Conservation (phyloP, 2,888 invertebrate genomes). For the Auanema freiburgensis region DNA sequence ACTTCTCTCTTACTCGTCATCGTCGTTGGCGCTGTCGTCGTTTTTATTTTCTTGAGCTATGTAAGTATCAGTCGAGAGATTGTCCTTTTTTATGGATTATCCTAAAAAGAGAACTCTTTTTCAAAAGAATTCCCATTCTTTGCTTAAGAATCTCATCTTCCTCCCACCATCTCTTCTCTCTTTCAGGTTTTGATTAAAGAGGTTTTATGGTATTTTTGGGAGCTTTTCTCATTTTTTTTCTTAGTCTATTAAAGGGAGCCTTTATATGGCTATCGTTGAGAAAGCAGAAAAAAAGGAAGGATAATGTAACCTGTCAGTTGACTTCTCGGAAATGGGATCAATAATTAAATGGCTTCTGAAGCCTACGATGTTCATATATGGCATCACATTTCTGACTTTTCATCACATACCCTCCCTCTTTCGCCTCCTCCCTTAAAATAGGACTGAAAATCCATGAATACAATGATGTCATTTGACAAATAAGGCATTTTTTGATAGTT, state of each 20-base stretch:
- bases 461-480: not conserved
- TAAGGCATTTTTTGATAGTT: not conserved
- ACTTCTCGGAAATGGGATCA: not conserved
- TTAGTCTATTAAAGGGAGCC: not conserved
- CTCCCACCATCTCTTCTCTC: not conserved
- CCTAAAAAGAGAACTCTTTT: no score
- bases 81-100: no score
- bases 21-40: no score
- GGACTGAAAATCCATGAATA: not conserved
- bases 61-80: no score
- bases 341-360: no score
- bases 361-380: not conserved
- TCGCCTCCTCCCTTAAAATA: slow-evolving; percentile 3
- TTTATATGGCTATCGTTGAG: not conserved
- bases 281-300: not conserved
- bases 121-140: no score
- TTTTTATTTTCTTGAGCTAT: no score
- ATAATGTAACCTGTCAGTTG: not conserved
- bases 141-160: not conserved
- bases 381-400: not conserved
- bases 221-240: not conserved
- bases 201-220: no score
- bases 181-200: not conserved
- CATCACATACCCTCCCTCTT: not conserved
- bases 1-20: no score